phyloP scores from a whole-genome alignment of 92 coral and sea anemone species.

The Phymanthus crucifer region DNA sequence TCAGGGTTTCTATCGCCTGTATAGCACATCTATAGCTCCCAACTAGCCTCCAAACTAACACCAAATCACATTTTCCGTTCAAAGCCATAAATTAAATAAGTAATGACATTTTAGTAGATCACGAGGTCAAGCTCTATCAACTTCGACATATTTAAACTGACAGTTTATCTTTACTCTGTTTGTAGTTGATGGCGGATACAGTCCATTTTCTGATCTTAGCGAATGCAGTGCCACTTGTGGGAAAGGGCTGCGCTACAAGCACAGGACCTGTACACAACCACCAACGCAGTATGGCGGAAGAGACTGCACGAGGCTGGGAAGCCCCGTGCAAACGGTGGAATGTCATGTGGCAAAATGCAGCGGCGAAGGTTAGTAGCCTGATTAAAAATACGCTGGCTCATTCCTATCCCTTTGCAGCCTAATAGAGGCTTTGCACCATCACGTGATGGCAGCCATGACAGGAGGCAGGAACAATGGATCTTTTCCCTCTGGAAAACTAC shows the following conservation, averaged over 20 bases:
- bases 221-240: slow-evolving; percentile 98
- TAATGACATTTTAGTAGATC: no score
- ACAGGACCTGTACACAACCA: slow-evolving; percentile 79
- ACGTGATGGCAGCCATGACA: no score
- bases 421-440: no score
- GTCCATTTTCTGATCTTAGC: slow-evolving; percentile 71
- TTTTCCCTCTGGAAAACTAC: no score
- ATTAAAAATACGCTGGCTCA: neutral
- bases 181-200: slow-evolving; percentile 87
- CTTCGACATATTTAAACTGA: neutral
- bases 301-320: slow-evolving; percentile 77
- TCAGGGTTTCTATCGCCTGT: no score
- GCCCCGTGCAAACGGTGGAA: slow-evolving; percentile 70
- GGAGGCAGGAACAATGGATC: no score
- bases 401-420: neutral
- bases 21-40: no score
- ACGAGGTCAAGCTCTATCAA: no score
- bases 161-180: neutral
- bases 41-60: no score
- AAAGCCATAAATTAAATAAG: no score
- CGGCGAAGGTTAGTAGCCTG: neutral
- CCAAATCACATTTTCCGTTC: no score
- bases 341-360: slow-evolving; percentile 51
- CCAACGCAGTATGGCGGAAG: slow-evolving; percentile 78
- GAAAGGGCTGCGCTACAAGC: slow-evolving; percentile 81